These are phyloP conservation scores for Tortricodes alternella DNA, from an alignment of 2,888 invertebrate genomes.

Conservation along the genomic window DNA sequence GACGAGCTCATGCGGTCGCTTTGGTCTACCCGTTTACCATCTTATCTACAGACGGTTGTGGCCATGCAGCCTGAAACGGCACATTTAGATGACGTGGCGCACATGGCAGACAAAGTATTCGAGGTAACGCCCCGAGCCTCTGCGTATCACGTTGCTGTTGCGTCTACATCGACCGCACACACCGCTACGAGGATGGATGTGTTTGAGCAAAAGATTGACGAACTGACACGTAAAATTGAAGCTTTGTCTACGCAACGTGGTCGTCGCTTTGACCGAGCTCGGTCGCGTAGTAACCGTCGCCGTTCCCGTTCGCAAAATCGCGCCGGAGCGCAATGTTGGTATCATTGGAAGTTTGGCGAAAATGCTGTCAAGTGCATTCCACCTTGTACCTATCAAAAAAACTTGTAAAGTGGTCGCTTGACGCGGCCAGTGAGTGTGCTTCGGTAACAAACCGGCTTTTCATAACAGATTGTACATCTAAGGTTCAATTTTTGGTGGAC, in stretches of 20 bases:
- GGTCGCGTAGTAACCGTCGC: neutral
- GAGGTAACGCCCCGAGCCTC: neutral
- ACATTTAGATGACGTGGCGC: neutral
- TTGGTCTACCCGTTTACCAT: neutral
- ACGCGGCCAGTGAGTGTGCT: neutral
- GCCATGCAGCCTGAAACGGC: neutral
- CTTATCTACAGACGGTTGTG: neutral
- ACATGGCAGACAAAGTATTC: neutral
- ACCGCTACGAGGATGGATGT: neutral
- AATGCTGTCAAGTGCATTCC: conserved; percentile 4
- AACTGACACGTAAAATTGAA: neutral
- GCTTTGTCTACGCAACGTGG: conserved; percentile 5
- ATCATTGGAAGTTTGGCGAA: neutral
- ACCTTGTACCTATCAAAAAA: conserved; percentile 7
- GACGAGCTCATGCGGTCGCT: neutral
- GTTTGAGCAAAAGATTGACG: neutral
- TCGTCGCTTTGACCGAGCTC: neutral
- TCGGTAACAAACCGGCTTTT: neutral
- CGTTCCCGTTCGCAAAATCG: neutral
- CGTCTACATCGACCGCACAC: neutral
- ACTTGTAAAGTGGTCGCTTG: neutral
- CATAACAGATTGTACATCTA: neutral
- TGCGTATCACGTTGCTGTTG: neutral
- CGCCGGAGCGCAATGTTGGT: neutral
- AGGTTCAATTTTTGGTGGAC: conserved; percentile 1